Conservation (phyloP, 2,888 invertebrate species). For the Spisula subtruncata region DNA sequence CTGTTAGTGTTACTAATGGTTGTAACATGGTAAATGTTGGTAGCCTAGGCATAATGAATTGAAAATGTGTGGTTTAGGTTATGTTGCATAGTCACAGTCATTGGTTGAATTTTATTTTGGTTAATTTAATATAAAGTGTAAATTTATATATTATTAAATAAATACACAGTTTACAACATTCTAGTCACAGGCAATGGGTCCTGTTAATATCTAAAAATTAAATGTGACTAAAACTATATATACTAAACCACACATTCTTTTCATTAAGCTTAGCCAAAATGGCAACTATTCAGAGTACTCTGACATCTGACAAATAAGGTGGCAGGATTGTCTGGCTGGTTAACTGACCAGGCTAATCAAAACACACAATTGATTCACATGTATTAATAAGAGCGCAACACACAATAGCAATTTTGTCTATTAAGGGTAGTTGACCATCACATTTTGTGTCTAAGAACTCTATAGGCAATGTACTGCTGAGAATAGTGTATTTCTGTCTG, state of each 20-base stretch:
- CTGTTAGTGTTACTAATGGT: too few species aligned
- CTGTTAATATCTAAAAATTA: background rate
- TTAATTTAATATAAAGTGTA: too few species aligned
- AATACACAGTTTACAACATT: too few species aligned
- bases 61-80: too few species aligned
- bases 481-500: slow-evolving; percentile 55
- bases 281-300: background rate
- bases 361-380: slow-evolving; percentile 45
- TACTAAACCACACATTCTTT: background rate
- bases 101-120: too few species aligned
- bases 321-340: background rate
- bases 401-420: slow-evolving; percentile 52
- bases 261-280: background rate
- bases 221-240: background rate
- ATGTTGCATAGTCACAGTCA: too few species aligned
- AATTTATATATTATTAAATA: too few species aligned
- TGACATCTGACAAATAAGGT: too few species aligned
- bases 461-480: slow-evolving; percentile 48
- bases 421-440: background rate
- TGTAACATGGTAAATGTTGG: too few species aligned
- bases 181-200: too few species aligned
- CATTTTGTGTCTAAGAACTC: slow-evolving; percentile 28
- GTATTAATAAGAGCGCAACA: slow-evolving; percentile 49
- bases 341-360: slow-evolving; percentile 1
- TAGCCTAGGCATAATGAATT: too few species aligned